Evolutionary conservation across 2,113 vertebrate species (phyloP).

Genomic region (Setophaga kirtlandii): DNA sequence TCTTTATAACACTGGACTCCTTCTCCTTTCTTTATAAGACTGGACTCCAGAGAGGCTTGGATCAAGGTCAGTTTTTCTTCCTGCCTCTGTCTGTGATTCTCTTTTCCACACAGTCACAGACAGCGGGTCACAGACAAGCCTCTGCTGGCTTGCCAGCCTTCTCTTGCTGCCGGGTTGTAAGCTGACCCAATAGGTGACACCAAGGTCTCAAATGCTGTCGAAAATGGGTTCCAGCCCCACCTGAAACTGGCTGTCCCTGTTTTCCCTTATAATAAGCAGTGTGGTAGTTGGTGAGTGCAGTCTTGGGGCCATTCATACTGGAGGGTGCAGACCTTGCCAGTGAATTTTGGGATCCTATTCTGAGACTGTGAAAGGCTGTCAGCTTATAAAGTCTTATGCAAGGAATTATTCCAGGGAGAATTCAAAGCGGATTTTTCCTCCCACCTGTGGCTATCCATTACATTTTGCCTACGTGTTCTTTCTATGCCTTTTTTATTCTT

Average conservation of each 20-base stretch:
- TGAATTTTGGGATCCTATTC: constrained; percentile 55
- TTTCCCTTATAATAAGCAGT: neutral
- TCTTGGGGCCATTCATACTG: neutral
- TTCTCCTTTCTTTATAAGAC: neutral
- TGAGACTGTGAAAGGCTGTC: constrained; percentile 36
- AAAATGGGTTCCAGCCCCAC: neutral
- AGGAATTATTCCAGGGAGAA: constrained; percentile 57
- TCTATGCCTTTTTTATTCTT: constrained; percentile 37
- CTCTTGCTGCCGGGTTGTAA: neutral
- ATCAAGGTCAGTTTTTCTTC: neutral
- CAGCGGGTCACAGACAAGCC: neutral
- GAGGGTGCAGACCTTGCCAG: neutral
- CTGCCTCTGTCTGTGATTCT: neutral
- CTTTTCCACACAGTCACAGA: neutral
- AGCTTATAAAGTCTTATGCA: constrained; percentile 70
- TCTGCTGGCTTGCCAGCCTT: neutral
- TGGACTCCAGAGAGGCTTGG: neutral
- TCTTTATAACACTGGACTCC: neutral
- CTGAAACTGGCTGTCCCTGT: neutral
- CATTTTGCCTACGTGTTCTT: constrained; percentile 47
- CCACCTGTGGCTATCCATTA: constrained; percentile 63
- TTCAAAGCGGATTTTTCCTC: constrained; percentile 62
- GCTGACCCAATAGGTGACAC: neutral
- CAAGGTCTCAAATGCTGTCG: neutral
- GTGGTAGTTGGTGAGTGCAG: neutral